These are phyloP conservation scores for Spongilla lacustris DNA, from an alignment of 37 sponge, comb jelly and placozoan species.

Conservation along the genomic window DNA sequence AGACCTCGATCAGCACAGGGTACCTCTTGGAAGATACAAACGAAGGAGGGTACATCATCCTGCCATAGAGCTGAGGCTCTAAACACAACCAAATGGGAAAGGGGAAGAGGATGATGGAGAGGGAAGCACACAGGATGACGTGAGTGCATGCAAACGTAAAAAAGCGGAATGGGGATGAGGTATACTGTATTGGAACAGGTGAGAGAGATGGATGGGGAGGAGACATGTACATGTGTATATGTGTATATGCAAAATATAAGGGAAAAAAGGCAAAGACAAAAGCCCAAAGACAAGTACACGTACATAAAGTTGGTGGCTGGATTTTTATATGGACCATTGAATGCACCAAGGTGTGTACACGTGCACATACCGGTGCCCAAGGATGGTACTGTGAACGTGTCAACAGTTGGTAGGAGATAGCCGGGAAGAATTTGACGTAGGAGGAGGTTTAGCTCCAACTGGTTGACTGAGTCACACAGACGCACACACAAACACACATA, in stretches of 20 bases:
- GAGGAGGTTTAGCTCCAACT: slow-evolving; percentile 24
- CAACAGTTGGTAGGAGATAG: slow-evolving; percentile 28
- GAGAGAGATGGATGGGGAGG: too few species aligned
- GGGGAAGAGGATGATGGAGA: background rate
- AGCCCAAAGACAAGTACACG: background rate
- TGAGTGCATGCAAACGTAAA: background rate
- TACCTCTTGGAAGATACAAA: slow-evolving; percentile 38
- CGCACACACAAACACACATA: slow-evolving; percentile 16
- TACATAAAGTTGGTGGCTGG: background rate
- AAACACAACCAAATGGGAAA: background rate
- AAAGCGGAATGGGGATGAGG: background rate
- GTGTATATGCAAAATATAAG: too few species aligned
- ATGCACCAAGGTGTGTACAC: background rate
- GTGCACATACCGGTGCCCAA: background rate
- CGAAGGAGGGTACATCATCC: slow-evolving; percentile 49
- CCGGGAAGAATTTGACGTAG: slow-evolving; percentile 5
- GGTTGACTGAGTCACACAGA: background rate
- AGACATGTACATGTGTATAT: too few species aligned
- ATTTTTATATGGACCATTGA: background rate
- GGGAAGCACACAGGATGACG: background rate
- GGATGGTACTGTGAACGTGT: slow-evolving; percentile 29
- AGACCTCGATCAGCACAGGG: slow-evolving; percentile 79
- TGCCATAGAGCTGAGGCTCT: slow-evolving; percentile 56
- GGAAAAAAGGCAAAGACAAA: too few species aligned
- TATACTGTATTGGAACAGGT: background rate